Base-by-base conservation (phyloP, 2,888 invertebrate genomes). In the Sminthurides aquaticus region DNA sequence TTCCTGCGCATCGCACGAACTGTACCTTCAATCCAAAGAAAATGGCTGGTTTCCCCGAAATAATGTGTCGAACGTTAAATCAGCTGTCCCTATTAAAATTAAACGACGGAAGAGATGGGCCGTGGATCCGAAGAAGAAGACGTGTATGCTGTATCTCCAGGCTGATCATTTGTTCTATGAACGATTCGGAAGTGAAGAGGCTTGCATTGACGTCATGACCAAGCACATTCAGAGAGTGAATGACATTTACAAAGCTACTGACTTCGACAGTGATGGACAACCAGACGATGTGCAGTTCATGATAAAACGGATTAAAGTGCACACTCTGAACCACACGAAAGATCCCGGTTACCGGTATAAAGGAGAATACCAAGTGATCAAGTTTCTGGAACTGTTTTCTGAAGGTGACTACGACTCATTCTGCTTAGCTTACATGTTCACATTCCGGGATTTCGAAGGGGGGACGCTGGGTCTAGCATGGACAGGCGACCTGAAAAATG, bases 381-480 rank as follows among this genome's bases (percentile, higher is more conserved):
- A 98, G 82, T 98, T 95, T 81, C 84, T 98, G 71, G 98, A 98
- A 81, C 84, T 97, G 69, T 97, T 98, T 83, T 75, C 86, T 89
- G 93, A 96, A 85, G 91, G 93, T 78, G 94, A 98, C 79, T 99
- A 99, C 80, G 94, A 97, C 79, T 92, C 94, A 24, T 99, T 97
- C 81, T 99, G 99, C 78, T 82, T 99, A 77, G 97, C 98, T 62
- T 99, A 98, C 81, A 94, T 98, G 88, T 96, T 99, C 79, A 98
- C 98, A 22, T 97, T 96, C 79, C 84, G 95, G 60, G 94, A 94
- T 79, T 94, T 94, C 77, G 93, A 94, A 80, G 93, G 94, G 87
- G 94, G 94, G 43, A 94, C 94, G 3, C 81, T 99, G 69, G 99
- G 99, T 8, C 82, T 99, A 67, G 98, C 99, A 3, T 99, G 98